Conservation (phyloP, 2,797 vertebrate genomes). For the Paguma larvata region DNA sequence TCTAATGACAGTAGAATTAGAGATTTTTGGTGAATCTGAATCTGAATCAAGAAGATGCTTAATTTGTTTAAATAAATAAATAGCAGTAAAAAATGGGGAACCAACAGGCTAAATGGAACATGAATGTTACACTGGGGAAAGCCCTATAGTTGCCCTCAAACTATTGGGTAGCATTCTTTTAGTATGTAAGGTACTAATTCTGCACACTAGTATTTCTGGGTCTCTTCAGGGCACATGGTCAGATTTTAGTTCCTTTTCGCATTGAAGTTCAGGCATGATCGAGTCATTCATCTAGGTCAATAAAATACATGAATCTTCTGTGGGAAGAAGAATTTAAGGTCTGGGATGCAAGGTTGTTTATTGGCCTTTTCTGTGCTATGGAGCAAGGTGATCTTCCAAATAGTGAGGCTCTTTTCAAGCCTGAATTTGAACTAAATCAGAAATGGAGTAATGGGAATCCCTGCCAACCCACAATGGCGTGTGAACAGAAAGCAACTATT, state of each 20-base stretch:
- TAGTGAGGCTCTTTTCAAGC: not conserved
- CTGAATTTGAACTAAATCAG: not conserved
- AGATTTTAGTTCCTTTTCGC: not conserved
- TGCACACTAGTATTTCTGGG: not conserved
- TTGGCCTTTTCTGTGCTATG: not conserved
- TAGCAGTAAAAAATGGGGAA: not conserved
- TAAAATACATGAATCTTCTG: not conserved
- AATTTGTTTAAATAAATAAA: not conserved
- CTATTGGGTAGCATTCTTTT: fast-evolving
- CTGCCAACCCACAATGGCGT: not conserved
- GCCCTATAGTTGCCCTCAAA: not conserved
- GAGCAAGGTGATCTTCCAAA: not conserved
- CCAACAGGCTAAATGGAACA: not conserved
- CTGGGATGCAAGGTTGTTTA: not conserved
- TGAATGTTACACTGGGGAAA: not conserved
- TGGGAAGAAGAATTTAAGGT: not conserved
- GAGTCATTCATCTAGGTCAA: not conserved
- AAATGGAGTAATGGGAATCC: too few relatives aligned
- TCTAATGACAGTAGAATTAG: not conserved
- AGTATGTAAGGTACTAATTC: not conserved
- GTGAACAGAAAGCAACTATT: not conserved
- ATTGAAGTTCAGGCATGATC: not conserved
- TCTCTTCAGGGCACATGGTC: not conserved
- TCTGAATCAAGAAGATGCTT: not conserved
- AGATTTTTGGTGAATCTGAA: not conserved